Evolutionary conservation across 2,797 vertebrate genomes (phyloP), one percentile per base, ranked within the genome.

Genomic region (Parauchenoglanis ngamensis): DNA sequence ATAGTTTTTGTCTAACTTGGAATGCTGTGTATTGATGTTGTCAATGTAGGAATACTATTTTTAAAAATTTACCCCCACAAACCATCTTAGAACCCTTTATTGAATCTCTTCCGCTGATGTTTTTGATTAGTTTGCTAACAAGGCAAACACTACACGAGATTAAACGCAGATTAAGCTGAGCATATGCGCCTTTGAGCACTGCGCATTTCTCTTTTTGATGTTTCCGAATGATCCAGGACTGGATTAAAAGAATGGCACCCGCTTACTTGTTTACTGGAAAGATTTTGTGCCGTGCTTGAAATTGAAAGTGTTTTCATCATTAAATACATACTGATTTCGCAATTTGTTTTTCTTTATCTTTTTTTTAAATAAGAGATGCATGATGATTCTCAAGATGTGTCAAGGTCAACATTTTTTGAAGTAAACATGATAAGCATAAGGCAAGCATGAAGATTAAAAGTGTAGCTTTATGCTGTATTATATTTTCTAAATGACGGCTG

Each of bases 361-460:
- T 52, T 44, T 31, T 5, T 35, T 1, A 10, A 54, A 28, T 65
- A 65, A 28, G n/a, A 65, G 11, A 52, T 28, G 2, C 10, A 1
- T 54, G 13, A 21, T 4, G 54, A 57, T 78, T 78, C 19, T 78
- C 7, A 21, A 40, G 54, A 78, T 2, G 19, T 0, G 3, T 54
- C 73, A 15, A 76, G 25, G 13, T 78, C 19, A 56, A 67, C 28
- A 56, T 56, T 56, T 78, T 31, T 56, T 35, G 4, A 75, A 49
- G 21, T 57, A 56, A 35, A 78, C 28, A 57, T 56, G 52, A 57
- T 57, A 35, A 56, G 28, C 21, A 52, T 56, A 56, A 56, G 17
- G 35, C 76, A 78, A 21, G 28, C 52, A 57, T 35, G 76, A 35
- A 56, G 52, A 78, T 78, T n/a, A 75, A 49, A 75, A 75, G 13